Base-by-base conservation (phyloP, 2,113 vertebrate species). In the Theropithecus gelada region DNA sequence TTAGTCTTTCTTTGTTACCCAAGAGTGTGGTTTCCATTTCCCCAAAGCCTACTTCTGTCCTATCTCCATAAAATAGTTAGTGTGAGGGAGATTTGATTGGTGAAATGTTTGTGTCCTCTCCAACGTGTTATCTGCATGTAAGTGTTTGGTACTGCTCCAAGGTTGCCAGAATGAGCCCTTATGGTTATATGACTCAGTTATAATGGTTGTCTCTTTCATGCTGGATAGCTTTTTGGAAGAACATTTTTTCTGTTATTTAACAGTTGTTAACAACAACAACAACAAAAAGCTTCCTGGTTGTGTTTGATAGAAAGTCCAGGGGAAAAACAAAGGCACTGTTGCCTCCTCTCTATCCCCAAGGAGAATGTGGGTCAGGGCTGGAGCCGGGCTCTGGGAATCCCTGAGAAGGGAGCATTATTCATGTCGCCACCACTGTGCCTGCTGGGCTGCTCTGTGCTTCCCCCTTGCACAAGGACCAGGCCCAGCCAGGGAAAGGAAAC, bases 361-460 rank as follows among this genome's bases (percentile, higher is more conserved):
- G 66, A 86, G 52, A 90, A 82, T 45, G 27, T 78, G 52, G 72
- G 40, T 90, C 55, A 35, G 75, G 64, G 72, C 20, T 38, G n/a
- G 35, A 61, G 40, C 45, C 83, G 18, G 50, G 73, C 50, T 52
- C 17, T 40, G 23, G 83, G 72, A 52, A 81, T 91, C 52, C 40
- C n/a, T 20, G 30, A 25, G 45, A 45, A 61, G 30, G 66, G 4
- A 52, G 4, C 2, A 12, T 48, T 35, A 30, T 52, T 20, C 13
- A 16, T 8, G 0, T 45, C 16, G 50, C 1, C 50, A 10, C 9
- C 2, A 27, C 2, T 1, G 18, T 35, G 38, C 12, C 8, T 5
- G 9, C 8, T 2, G 32, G 8, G 12, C 17, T 25, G 40, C 14
- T 52, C 4, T 5, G 3, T 43, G 27, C 57, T 45, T 45, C 13